Evolutionary conservation across 2,113 vertebrate genomes (phyloP).

Genomic region (Ageneiosus marmoratus): DNA sequence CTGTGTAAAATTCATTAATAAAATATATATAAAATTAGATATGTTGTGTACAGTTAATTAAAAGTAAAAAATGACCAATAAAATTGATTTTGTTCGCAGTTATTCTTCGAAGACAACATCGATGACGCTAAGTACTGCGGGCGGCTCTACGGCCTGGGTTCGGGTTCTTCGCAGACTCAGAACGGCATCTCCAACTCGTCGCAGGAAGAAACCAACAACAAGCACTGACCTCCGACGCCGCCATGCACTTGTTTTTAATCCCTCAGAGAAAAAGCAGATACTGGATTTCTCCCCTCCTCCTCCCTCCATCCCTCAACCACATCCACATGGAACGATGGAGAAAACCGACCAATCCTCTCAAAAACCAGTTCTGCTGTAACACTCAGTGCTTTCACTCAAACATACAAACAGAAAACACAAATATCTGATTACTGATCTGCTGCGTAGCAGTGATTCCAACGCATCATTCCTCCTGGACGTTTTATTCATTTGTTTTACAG

Average conservation of each 20-base stretch:
- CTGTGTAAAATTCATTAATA: not conserved
- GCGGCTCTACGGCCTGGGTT: slow-evolving; percentile 92
- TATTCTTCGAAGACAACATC: slow-evolving; percentile 98
- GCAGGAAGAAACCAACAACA: slow-evolving; percentile 78
- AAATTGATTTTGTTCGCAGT: slow-evolving; percentile 65
- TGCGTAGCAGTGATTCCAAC: slow-evolving; percentile 27
- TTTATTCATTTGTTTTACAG: slow-evolving; percentile 64
- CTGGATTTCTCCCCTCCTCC: slow-evolving; percentile 27
- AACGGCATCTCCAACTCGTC: slow-evolving; percentile 79
- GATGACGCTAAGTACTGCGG: slow-evolving; percentile 98
- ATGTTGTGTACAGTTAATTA: too few species aligned
- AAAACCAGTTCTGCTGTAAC: slow-evolving; percentile 22
- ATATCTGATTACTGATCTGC: slow-evolving; percentile 5
- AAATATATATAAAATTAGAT: not conserved
- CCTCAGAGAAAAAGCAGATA: slow-evolving; percentile 57
- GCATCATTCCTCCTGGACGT: slow-evolving; percentile 53
- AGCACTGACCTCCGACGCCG: slow-evolving; percentile 70
- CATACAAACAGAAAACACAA: not conserved
- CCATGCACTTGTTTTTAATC: slow-evolving; percentile 69
- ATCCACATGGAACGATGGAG: slow-evolving; percentile 35
- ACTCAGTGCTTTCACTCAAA: not conserved
- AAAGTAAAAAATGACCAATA: too few species aligned
- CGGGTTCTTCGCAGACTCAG: slow-evolving; percentile 90
- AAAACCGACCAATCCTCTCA: slow-evolving; percentile 7
- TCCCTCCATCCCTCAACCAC: slow-evolving; percentile 9